Evolutionary conservation across 2,113 vertebrate genomes (phyloP).

Genomic region (Colius striatus): DNA sequence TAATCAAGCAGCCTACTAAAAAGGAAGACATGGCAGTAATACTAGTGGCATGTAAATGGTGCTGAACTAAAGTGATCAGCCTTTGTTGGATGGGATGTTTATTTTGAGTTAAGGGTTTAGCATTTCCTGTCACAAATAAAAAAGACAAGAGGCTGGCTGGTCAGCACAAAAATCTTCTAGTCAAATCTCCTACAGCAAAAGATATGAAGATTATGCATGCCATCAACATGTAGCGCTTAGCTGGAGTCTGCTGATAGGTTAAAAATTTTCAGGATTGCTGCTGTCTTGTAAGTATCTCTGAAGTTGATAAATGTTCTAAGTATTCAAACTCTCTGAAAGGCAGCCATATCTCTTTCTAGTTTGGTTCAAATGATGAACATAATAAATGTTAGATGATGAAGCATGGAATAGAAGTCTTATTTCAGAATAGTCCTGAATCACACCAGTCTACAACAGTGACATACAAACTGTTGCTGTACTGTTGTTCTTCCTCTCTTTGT

Average conservation of each 20-base stretch:
- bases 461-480: neutral
- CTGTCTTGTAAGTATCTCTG: neutral
- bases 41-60: slow-evolving; percentile 5
- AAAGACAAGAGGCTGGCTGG: neutral
- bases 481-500: neutral
- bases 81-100: neutral
- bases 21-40: slow-evolving; percentile 24
- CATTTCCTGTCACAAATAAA: neutral
- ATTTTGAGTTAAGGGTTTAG: neutral
- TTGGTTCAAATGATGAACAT: neutral
- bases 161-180: neutral
- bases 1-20: slow-evolving; percentile 7
- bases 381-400: neutral
- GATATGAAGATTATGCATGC: neutral
- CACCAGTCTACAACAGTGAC: neutral
- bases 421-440: neutral
- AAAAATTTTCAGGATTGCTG: neutral
- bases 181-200: too few relatives aligned
- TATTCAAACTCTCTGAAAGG: neutral
- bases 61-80: neutral
- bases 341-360: neutral
- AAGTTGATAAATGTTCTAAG: neutral
- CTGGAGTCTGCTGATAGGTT: neutral
- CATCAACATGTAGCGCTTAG: neutral
- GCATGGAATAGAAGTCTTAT: neutral